Evolutionary conservation across 2,113 vertebrate genomes (phyloP).

Genomic region (Agelaius tricolor): DNA sequence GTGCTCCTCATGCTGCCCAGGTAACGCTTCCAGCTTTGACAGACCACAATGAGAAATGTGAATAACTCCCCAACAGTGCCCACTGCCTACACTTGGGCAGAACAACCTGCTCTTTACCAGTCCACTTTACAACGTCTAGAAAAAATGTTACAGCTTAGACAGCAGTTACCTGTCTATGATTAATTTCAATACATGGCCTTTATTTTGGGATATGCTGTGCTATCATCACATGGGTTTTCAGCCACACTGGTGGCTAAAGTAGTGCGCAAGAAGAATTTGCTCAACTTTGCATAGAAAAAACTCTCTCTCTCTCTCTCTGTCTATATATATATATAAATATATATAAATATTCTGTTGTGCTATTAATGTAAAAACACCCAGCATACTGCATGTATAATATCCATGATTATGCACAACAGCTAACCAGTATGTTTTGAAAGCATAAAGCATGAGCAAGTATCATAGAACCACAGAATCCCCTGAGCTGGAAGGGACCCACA

Average conservation of each 20-base stretch:
- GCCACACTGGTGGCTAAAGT: not conserved
- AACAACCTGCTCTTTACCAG: not conserved
- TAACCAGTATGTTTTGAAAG: not conserved
- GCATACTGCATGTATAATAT: not conserved
- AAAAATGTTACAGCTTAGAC: not conserved
- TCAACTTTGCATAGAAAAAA: not conserved
- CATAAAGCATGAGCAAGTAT: not conserved
- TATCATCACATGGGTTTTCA: not conserved
- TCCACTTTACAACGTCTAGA: not conserved
- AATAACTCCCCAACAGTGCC: not conserved
- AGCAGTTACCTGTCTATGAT: not conserved
- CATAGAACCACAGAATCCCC: not conserved
- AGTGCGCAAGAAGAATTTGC: not conserved
- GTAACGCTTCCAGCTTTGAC: not conserved
- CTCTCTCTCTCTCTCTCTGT: too few species aligned
- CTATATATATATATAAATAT: not conserved
- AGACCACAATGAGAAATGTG: not conserved
- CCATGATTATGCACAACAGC: not conserved
- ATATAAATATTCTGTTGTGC: not conserved
- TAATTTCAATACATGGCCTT: not conserved
- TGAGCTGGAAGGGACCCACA: not conserved
- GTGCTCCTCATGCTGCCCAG: not conserved
- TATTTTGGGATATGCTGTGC: not conserved
- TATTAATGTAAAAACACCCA: not conserved
- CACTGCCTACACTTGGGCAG: not conserved